phyloP scores from a whole-genome alignment of 2,113 vertebrate genomes.

The Xiphophorus hellerii region DNA sequence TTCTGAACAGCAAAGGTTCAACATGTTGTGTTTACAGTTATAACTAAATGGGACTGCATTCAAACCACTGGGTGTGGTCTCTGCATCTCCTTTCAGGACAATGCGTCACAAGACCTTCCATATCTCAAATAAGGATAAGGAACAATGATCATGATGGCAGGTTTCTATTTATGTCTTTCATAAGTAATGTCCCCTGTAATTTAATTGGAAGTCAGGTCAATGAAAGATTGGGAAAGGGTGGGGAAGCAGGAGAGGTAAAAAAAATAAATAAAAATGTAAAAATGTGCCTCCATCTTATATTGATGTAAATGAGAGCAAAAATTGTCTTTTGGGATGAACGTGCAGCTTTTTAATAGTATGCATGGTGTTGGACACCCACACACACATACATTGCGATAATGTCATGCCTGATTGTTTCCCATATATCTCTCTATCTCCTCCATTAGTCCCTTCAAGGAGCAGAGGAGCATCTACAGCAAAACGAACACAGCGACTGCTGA shows the following conservation, averaged over 20 bases:
- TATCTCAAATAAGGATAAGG: constrained; percentile 73
- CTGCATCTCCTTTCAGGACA: constrained; percentile 8
- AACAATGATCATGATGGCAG: constrained; percentile 76
- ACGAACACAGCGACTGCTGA: constrained; percentile 59
- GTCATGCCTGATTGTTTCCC: constrained; percentile 58
- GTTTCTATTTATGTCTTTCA: constrained; percentile 87
- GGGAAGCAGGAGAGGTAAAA: not conserved
- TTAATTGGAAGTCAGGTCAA: constrained; percentile 88
- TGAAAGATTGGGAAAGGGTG: constrained; percentile 78
- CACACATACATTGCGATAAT: constrained; percentile 14
- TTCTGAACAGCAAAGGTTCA: no score
- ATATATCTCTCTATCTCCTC: constrained; percentile 67
- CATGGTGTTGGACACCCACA: not conserved
- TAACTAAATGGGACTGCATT: not conserved
- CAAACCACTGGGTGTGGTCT: not conserved
- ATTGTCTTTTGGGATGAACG: not conserved
- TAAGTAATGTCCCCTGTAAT: constrained; percentile 87
- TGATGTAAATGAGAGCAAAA: not conserved
- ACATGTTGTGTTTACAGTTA: not conserved
- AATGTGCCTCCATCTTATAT: not conserved
- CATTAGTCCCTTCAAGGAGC: constrained; percentile 64
- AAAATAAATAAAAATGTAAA: not conserved
- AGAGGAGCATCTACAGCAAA: constrained; percentile 61
- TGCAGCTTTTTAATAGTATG: not conserved
- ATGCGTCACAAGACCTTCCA: constrained; percentile 21